Base-by-base conservation (phyloP, 2,113 vertebrate species). In the Nibea coibor region DNA sequence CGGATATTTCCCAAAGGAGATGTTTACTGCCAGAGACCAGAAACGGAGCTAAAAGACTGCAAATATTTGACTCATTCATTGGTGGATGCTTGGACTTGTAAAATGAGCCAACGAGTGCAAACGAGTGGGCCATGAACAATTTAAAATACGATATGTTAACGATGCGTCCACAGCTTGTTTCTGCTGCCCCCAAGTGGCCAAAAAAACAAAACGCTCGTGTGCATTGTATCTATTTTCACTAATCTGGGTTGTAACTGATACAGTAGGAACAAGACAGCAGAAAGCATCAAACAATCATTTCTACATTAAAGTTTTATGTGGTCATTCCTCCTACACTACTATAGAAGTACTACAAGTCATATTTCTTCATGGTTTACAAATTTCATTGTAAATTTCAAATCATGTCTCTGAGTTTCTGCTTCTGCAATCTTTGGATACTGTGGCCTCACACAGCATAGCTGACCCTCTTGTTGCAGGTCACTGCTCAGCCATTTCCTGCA, bases 381-480 rank as follows among this genome's bases (percentile, higher is more conserved):
- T 64, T 68, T 58, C 4, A 26, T 72, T 72, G 15, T 0, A 20
- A 1, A 48, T 64, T 72, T 58, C 5, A 26, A 58, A 80, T 15
- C 26, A 59, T 47, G 11, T 42, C 24, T n/a, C 79, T 45, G 51
- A 53, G 62, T 63, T n/a, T 78, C 65, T 4, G 16, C 76, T 72
- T 24, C 26, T 77, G 43, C 3, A n/a, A 2, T 73, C 47, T 73
- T 69, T 54, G 22, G 56, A 69, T n/a, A 54, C 58, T 5, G 51
- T 2, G 3, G 73, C 68, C 73, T 84, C 70, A 64, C 50, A 81
- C 48, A 78, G 71, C 59, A 48, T 0, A 50, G 75, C 59, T 51
- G 74, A 48, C 70, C 86, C 6, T 54, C 43, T 87, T 73, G 45
- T 88, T 86, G 74, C 63, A 80, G 84, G 79, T 90, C 85, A 82